Evolutionary conservation across 2,797 vertebrate species (phyloP), one percentile per base, ranked within the genome.

Genomic region (Tenualosa ilisha): DNA sequence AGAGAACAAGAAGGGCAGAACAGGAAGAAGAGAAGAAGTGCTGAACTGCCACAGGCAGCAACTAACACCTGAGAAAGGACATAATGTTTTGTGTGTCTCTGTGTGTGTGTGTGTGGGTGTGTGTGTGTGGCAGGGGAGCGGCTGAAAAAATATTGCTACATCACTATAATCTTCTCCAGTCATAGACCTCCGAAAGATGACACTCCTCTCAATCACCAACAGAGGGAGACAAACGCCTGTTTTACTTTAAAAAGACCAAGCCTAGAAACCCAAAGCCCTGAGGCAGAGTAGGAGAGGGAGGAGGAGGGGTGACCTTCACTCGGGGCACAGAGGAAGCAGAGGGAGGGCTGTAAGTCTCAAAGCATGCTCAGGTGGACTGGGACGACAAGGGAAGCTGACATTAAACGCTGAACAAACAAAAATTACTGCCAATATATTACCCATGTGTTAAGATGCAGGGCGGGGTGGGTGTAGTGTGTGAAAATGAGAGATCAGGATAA

Each of bases 291-390:
- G 17, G 40, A 43, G 72, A 37, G 37, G 24, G 26, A 68, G 26
- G 63, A 46, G 17, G 68, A 43, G 68, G 54, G 59, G 68, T 20
- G 72, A 79, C 72, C 72, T 79, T 79, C 72, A 79, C 37, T 43
- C 72, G 46, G 72, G 72, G 72, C 72, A 20, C 17, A 7, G 59
- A 63, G n/a, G 59, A 24, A n/a, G 24, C 22, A 24, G 59, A n/a
- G 24, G 24, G n/a, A 63, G n/a, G n/a, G 59, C 22, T 63, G 1
- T 63, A 7, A 63, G n/a, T n/a, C 22, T 63, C 6, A 24, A n/a
- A 63, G n/a, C 8, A 63, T n/a, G 43, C 26, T 72, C 65, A 17
- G 26, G 40, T 40, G 40, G 37, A 22, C 59, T 8, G 5, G n/a
- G 22, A 9, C 2, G 6, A 56, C 0, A 37, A 3, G 26, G 40